Evolutionary conservation across 2,888 invertebrate species (phyloP), one percentile per base, ranked within the genome.

Genomic region (Dynastes maya): DNA sequence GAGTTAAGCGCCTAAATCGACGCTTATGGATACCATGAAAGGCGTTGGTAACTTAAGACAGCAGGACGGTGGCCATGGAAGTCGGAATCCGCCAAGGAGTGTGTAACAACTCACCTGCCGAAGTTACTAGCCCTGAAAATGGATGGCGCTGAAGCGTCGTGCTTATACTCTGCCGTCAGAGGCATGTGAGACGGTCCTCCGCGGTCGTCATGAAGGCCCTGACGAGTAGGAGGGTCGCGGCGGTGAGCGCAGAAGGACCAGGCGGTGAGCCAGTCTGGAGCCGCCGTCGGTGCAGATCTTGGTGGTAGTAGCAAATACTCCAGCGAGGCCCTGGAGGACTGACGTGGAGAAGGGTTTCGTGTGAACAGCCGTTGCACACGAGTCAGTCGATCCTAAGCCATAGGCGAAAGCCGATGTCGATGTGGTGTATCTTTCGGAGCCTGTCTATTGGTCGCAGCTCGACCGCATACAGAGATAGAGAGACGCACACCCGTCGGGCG

Each of bases 41-140:
- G 91, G 91, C 89, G 91, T 92, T 91, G 91, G 83, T 85, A 84
- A 83, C 82, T 83, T 81, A 83, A 81, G 84, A 91, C 89, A 92
- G 91, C 92, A 92, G 92, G 92, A 92, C 92, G 92, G 92, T 93
- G 92, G 92, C 91, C 93, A 93, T 92, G 93, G 93, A 93, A 93
- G 93, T 93, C 91, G 93, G 92, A 22, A 22, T 22, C 16, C 16
- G 16, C 91, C 90, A 89, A 90, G 89, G 88, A 91, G 89, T 90
- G 83, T 85, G 84, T 84, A 85, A 91, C 89, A 90, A 90, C 90
- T 90, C 90, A 91, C 90, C 90, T 90, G 90, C 90, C 90, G 90
- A 91, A 91, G 90, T 89, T 89, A 91, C 90, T 89, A 90, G 91
- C 91, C 91, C 91, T 91, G 91, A 92, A 92, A 92, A 92, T 91